Evolutionary conservation across 2,113 vertebrate species (phyloP), one percentile per base, ranked within the genome.

Genomic region (Prinia subflava): DNA sequence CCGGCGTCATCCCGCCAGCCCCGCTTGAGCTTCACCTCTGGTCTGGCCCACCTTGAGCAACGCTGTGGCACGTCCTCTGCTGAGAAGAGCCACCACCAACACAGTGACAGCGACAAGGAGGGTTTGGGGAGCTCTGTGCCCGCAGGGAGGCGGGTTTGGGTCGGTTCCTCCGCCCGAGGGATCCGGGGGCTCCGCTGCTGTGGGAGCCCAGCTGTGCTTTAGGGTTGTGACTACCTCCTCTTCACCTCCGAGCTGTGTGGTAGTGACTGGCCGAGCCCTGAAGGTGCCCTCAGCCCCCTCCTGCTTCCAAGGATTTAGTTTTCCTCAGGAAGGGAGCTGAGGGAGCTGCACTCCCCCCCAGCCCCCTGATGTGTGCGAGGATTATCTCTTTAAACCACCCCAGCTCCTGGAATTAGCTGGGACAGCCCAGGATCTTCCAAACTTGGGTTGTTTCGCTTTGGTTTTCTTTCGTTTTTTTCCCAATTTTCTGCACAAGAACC

Each of bases 71-170:
- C 37, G 0, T 50, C 82, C 91, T 86, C n/a, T 28, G 90, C 93
- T 30, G 93, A 74, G 88, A 83, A 90, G 82, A 88, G 69, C 87
- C 71, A 42, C 57, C 53, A 15, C 73, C 33, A 8, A 1, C 27
- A 2, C 63, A 7, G 0, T 0, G 0, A 3, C 44, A 31, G 71
- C 11, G 3, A 4, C 46, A 3, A 5, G 84, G 55, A 62, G 55
- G 84, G 20, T 16, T 39, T 7, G 0, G 75, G 91, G 78, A 59
- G 50, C 74, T 35, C 76, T 20, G 79, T 13, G 91, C 80, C 60
- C 1, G 5, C 74, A 9, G 81, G 87, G 84, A 7, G 50, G 31
- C 25, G 1, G 68, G 1, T 73, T 24, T 22, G 90, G 67, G 13
- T 28, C 3, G 73, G 37, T 16, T 87, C 23, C 46, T 44, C 14